Conservation (phyloP, 2,113 vertebrate species). For the Madoqua kirkii region DNA sequence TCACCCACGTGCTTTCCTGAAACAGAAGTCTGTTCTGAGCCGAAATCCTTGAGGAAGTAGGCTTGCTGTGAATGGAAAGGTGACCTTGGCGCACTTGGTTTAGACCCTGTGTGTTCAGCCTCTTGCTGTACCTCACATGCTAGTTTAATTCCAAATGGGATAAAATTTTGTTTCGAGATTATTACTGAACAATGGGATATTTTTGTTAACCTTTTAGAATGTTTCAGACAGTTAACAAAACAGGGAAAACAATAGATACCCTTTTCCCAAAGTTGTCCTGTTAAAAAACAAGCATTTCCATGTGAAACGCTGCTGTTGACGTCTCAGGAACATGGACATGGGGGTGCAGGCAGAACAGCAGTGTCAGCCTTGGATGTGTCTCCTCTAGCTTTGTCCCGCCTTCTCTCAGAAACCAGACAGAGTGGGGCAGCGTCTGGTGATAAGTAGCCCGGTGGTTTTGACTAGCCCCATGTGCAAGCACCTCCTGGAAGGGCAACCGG, state of each 20-base stretch:
- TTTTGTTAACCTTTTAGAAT: not conserved
- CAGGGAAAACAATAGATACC: not conserved
- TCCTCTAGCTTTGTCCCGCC: not conserved
- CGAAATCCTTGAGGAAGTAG: not conserved
- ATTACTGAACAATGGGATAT: not conserved
- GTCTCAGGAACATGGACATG: not conserved
- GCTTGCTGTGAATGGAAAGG: not conserved
- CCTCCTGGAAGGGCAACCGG: not conserved
- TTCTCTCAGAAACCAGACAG: not conserved
- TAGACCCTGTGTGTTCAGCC: not conserved
- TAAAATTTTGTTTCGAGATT: not conserved
- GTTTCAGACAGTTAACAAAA: not conserved
- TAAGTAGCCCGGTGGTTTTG: not conserved
- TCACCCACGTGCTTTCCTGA: rapidly evolving
- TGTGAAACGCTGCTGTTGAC: not conserved
- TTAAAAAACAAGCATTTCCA: not conserved
- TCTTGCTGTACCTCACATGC: not conserved
- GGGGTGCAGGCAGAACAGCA: not conserved
- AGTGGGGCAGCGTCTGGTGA: not conserved
- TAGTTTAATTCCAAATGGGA: rapidly evolving
- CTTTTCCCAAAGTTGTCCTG: not conserved
- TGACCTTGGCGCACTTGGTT: not conserved
- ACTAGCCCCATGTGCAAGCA: too few relatives aligned
- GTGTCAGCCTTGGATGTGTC: not conserved
- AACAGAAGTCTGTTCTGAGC: not conserved